Evolutionary conservation across 2,113 vertebrate genomes (phyloP), one percentile per base, ranked within the genome.

Genomic region (Tachycineta bicolor): DNA sequence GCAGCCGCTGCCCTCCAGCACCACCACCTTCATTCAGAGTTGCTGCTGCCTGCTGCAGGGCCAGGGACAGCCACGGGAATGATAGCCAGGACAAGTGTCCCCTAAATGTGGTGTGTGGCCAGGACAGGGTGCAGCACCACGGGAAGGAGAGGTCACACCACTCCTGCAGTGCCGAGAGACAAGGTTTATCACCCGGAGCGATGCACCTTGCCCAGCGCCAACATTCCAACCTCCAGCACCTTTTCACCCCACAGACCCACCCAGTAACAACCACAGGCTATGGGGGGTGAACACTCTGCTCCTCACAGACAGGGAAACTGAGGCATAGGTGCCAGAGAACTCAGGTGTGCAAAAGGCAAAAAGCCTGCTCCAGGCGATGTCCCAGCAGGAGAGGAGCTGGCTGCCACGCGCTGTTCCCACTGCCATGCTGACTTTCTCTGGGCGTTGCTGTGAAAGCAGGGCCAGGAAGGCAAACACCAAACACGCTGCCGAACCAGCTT

Each of bases 401-500:
- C 13, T 33, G 71, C 29, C 67, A 63, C 3, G 0, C 41, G 14
- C 23, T 37, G 25, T 75, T 93, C 91, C 92, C 63, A 25, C 78
- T 29, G 60, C 49, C 34, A 91, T 46, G 76, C 25, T 1, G 1
- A 8, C 28, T 59, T 73, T 87, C 53, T 43, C 53, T 6, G 64
- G 90, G 76, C 4, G 34, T 55, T 34, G 23, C 87, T 49, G 41
- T 33, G 33, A 90, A 81, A 73, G 83, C 29, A 12, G 7, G 31
- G 83, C 60, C 84, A 41, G 55, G 29, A 60, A 43, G 37, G 31
- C 89, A 93, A 94, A 84, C 47, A 23, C 68, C 75, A 84, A 71
- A 59, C 70, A 89, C 33, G 87, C 84, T 33, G 96, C 69, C 7
- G 79, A 97, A 97, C 96, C 60, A 47, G 96, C 96, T 96, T 59